These are phyloP conservation scores for Lemur catta DNA, from an alignment of 2,797 vertebrate species.

Conservation along the genomic window DNA sequence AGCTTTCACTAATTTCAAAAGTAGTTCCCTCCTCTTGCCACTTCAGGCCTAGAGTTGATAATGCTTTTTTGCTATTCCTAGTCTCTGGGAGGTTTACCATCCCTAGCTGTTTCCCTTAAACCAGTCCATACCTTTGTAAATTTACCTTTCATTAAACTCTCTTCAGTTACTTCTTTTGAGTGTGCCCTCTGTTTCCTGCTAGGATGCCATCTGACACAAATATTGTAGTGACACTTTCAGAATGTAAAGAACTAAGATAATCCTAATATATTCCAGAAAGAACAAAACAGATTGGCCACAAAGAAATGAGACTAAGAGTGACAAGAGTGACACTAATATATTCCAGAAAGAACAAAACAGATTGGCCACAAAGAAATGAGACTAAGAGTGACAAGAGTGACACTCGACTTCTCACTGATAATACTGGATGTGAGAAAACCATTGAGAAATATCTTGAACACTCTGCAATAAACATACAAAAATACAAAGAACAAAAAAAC, in stretches of 20 bases:
- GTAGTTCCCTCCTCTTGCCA: background rate
- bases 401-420: background rate
- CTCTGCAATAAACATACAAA: background rate
- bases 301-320: background rate
- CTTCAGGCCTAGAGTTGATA: background rate
- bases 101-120: background rate
- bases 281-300: background rate
- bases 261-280: background rate
- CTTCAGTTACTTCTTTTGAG: background rate
- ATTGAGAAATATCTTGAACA: background rate
- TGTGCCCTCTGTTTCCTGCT: background rate
- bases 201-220: background rate
- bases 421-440: background rate
- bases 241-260: background rate
- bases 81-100: background rate
- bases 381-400: background rate
- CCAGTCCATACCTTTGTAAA: background rate
- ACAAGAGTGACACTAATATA: background rate
- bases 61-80: background rate
- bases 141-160: background rate
- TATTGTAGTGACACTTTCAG: background rate
- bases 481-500: background rate
- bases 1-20: background rate
- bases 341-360: background rate
- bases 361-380: background rate